Base-by-base conservation (phyloP, 2,888 invertebrate genomes). In the Synergus itoensis region DNA sequence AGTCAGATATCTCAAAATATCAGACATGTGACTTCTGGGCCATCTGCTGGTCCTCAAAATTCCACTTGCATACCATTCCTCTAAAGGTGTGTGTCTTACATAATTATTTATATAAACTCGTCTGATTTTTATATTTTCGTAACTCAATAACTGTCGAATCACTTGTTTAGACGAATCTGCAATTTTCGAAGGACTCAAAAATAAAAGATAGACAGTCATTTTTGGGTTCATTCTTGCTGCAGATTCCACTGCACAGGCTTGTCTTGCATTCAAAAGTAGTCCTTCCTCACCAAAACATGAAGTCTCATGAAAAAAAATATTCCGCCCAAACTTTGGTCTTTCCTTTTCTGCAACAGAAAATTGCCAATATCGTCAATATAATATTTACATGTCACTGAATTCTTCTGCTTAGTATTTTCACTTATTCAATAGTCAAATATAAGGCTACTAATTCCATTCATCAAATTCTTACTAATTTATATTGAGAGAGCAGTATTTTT, bases 161-260 rank as follows among this genome's bases (percentile, higher is more conserved):
- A 93, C 87, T 28, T 88, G 83, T 18, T 86, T 81, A 1, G 89
- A 89, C 1, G 85, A 84, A 16, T 90, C 89, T 1, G 90, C 88
- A 1, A 92, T 84, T 28, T 86, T 86, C 0, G 91, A 87, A 0
- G 94, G 93, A 9, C 94, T 93, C 0, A 93, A 90, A 83, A 94
- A 94, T 11, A 95, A 84, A 0, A 95, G 90, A 83, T 94, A 94
- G 0, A 96, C 92, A 64, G 93, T 93, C 87, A 92, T 93, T 53
- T 92, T 89, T 0, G 95, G 95, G 87, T 96, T 95, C 85, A 94
- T 92, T 81, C 91, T 92, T 0, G 95, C 95, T 0, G 95, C 95
- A 0, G 95, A 95, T 91, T 96, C 96, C 0, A 96, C 93, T 0
- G 95, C 94, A 88, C 96, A 96, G 0, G 95, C 95, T 87, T 96